Evolutionary conservation across 2,797 vertebrate species (phyloP), one percentile per base, ranked within the genome.

Genomic region (Parotocinclus haroldoi): DNA sequence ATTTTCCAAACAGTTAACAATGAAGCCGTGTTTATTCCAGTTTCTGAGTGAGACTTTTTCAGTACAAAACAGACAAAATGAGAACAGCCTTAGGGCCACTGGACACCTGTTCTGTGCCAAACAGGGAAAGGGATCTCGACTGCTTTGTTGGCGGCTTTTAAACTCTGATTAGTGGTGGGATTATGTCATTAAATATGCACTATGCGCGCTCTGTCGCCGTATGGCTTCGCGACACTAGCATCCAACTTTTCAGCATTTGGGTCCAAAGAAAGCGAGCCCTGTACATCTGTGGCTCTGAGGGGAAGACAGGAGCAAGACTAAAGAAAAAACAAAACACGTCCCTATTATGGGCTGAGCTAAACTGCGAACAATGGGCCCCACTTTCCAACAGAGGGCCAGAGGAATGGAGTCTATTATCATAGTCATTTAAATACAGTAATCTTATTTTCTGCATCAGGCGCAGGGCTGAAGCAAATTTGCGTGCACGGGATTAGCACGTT

Each of bases 391-490:
- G 86, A 79, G 79, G 86, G 82, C 82, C 75, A 78, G 82, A 85
- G 85, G 87, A 87, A 91, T 90, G 82, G 85, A 92, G 88, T 82
- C 92, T 91, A 96, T 98, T 98, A 96, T 92, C 92, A 96, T 96
- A 98, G 93, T 95, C 91, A 98, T 98, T 97, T 98, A 95, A 98
- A 99, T 97, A 95, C 93, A 96, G 94, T 98, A 99, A 99, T 98
- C 96, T 95, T 90, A 95, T 99, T 97, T 96, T 94, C 93, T 92
- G 94, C 94, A 88, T 91, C 86, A 92, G 92, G 89, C 89, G 86
- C 90, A 89, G 81, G 86, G 88, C 87, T 86, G 87, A 85, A 63
- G 73, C 50, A 18, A 52, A 66, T 66, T 60, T 67, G 59, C 36
- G 56, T 39, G 62, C 18, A 19, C 54, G 60, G 84, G 85, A 89